Base-by-base conservation (phyloP, 2,113 vertebrate genomes). In the Cochlearius cochlearius region DNA sequence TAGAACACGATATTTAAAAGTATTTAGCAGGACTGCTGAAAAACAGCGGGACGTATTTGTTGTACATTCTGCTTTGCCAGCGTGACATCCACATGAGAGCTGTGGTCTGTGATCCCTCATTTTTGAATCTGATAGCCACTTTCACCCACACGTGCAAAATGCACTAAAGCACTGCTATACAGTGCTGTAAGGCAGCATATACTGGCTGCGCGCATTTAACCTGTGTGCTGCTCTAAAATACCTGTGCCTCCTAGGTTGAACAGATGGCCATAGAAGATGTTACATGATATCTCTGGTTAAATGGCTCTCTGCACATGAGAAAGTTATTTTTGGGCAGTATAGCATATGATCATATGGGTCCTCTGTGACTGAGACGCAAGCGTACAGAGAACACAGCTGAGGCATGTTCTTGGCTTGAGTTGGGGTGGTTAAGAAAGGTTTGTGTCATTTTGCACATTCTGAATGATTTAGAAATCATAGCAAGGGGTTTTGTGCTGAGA, bases 291-390 rank as follows among this genome's bases (percentile, higher is more conserved):
- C 62, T 75, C 82, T 79, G 64, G 30, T 77, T 95, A 95, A 92
- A 88, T 80, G 79, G n/a, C 22, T 85, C 56, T 82, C 66, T 90
- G 73, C 77, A 60, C 53, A 77, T 17, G 93, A 78, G 60, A 71
- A 88, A 88, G 84, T 81, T 78, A 92, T 94, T 96, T 95, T 92
- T 41, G 86, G 91, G 76, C 77, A 82, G n/a, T 38, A 73, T 18
- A 90, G 53, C 94, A 85, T 94, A 97, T 89, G 94, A 95, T 95
- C 86, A 58, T 62, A 36, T 36, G 77, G n/a, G 53, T 88, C 76
- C 92, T 95, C 66, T 76, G 89, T 62, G 87, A 27, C 71, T 71
- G 81, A 95, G 90, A 85, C 39, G 89, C 58, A 43, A 86, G 26
- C 2, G 3, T 27, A 17, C 69, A 23, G 58, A 55, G 50, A 76